Base-by-base conservation (phyloP, 2,888 invertebrate species). In the Chydorus sphaericus region DNA sequence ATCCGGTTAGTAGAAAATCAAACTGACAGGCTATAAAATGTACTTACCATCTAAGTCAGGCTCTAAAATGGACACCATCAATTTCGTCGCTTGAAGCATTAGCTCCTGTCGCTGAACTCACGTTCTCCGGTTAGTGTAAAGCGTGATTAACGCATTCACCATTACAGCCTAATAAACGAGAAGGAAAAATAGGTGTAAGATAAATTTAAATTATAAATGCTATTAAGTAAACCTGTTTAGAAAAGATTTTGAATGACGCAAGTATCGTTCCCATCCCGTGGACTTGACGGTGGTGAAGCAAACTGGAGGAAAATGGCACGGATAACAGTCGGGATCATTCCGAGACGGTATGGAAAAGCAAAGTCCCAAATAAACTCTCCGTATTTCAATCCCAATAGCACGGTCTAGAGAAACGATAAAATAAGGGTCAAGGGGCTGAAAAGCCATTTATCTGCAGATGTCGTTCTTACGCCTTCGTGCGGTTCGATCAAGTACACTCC, bases 231-330 rank as follows among this genome's bases (percentile, higher is more conserved):
- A 71, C 74, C 70, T 78, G 76, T 66, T 74, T 73, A 6, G 81
- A 81, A 65, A 74, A 76, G 37, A 77, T 69, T n/a, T 65, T 77
- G 76, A 48, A 91, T 73, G 65, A 91, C 82, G 71, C 89, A 89
- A 37, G 84, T 86, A 36, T 85, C 83, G n/a, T 52, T 31, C 31
- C 26, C 33, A 20, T 33, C 33, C 20, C 52, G 52, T 16, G 52
- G 31, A 20, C 52, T 36, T 7, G 44, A 44, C 23, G 36, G 36
- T 6, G 36, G 33, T 8, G 52, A 31, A 1, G 33, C 79, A 68
- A 91, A 91, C 73, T 94, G 93, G 18, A 96, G 73, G 71, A 93
- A 92, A 60, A 96, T 77, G 68, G 92, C 93, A 8, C 93, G 92
- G 62, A 91, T 75, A 66, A 90, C 88, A 68, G 92, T 86, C 18